Evolutionary conservation across 1,140 invertebrate genomes (phyloP).

Genomic region (Drosophila hydei): DNA sequence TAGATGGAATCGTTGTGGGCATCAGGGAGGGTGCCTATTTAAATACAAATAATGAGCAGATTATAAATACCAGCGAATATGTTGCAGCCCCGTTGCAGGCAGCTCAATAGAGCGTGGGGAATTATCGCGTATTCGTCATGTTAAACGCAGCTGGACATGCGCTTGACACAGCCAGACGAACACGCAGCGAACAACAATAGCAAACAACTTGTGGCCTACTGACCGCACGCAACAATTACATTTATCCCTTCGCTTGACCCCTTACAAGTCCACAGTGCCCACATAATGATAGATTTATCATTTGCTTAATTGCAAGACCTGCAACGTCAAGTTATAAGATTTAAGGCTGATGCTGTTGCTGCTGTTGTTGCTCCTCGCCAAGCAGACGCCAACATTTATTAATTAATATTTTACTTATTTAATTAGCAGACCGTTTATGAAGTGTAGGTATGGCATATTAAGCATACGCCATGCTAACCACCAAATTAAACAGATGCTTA

Average conservation of each 20-base stretch:
- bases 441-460: conserved; percentile 22
- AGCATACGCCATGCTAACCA: background rate
- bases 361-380: background rate
- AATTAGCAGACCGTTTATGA: conserved; percentile 62
- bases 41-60: conserved; percentile 78
- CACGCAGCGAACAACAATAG: conserved; percentile 3
- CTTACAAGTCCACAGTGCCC: background rate
- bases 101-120: conserved; percentile 19
- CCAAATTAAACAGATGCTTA: no score
- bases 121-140: conserved; percentile 67
- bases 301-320: conserved; percentile 68
- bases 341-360: conserved; percentile 24
- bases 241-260: conserved; percentile 6
- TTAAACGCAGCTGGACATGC: conserved; percentile 41
- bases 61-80: conserved; percentile 64
- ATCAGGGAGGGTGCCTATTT: conserved; percentile 47
- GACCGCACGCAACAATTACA: conserved; percentile 50
- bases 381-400: conserved; percentile 36
- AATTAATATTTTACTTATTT: conserved; percentile 71
- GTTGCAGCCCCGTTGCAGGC: conserved; percentile 25
- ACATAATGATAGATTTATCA: conserved; percentile 69
- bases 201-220: conserved; percentile 33
- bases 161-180: conserved; percentile 18
- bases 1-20: conserved; percentile 20
- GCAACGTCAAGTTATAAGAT: conserved; percentile 41